A percentile compares a stretch with the other conserved stretches of the same genome.
phyloP scores from a whole-genome alignment of 2,797 vertebrate species.

The Alcedo quadribrachys region DNA sequence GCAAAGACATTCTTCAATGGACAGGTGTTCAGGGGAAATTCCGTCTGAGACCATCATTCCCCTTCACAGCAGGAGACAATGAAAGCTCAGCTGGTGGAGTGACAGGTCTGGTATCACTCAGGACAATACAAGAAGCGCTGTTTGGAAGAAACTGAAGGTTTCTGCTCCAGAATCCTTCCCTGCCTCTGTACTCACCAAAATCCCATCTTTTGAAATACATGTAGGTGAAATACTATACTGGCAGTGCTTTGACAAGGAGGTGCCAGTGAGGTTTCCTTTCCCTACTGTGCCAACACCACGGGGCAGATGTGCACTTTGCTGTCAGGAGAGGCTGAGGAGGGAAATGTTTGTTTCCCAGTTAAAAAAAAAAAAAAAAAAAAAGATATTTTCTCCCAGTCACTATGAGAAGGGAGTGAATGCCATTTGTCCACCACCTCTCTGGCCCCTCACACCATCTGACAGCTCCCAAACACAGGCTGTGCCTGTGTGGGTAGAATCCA shows the following conservation, averaged over 20 bases:
- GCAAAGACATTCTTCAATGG: neutral
- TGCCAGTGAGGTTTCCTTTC: neutral
- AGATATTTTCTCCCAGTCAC: neutral
- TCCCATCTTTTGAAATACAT: neutral
- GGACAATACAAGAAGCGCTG: neutral
- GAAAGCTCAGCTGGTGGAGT: neutral
- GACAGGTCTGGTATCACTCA: neutral
- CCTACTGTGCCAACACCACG: fast-evolving
- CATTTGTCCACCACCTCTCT: neutral
- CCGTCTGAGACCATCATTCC: neutral
- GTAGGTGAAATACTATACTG: neutral
- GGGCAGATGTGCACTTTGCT: neutral
- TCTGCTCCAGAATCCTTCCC: neutral
- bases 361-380: neutral
- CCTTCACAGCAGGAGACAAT: neutral
- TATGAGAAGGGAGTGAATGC: neutral
- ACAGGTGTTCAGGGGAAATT: neutral
- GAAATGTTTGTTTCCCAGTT: neutral
- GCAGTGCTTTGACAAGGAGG: neutral
- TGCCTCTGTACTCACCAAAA: neutral
- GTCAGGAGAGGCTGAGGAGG: neutral
- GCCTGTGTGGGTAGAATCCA: neutral
- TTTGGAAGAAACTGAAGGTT: neutral
- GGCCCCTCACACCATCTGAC: fast-evolving
- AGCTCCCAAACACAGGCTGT: neutral